Conservation (phyloP, 2,113 vertebrate species). For the Pseudorhombus dupliciocellatus region DNA sequence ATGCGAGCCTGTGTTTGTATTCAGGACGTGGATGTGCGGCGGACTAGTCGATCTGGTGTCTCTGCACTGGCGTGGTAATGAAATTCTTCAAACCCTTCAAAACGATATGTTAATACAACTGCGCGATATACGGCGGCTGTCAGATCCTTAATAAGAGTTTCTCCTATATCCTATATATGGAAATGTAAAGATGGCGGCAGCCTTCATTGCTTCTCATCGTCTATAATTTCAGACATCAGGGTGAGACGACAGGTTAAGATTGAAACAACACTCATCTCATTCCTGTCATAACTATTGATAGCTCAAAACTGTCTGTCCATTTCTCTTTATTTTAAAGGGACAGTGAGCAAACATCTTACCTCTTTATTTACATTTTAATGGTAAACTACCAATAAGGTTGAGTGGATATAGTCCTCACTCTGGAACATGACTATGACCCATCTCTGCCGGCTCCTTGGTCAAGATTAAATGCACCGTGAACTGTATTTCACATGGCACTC, state of each 20-base stretch:
- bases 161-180: not conserved
- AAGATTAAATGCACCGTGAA: not conserved
- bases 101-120: not conserved
- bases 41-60: too few species aligned
- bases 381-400: not conserved
- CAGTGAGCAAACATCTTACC: too few species aligned
- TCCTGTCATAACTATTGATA: not conserved
- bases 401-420: not conserved
- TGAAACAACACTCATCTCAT: not conserved
- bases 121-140: too few species aligned
- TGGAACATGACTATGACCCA: too few species aligned
- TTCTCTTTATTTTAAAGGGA: too few species aligned
- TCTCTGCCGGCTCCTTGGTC: not conserved
- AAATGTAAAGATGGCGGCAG: not conserved
- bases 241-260: not conserved
- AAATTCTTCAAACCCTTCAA: not conserved
- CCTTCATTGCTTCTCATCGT: not conserved
- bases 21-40: not conserved
- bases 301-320: not conserved
- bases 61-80: not conserved
- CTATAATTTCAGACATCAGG: not conserved
- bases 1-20: constrained; percentile 12
- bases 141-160: too few species aligned
- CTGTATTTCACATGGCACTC: constrained; percentile 18
- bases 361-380: too few species aligned